A percentile compares a stretch with the other conserved stretches of the same genome.
Evolutionary conservation across 2,113 vertebrate genomes (phyloP).

Genomic region (Syngnathus typhle): DNA sequence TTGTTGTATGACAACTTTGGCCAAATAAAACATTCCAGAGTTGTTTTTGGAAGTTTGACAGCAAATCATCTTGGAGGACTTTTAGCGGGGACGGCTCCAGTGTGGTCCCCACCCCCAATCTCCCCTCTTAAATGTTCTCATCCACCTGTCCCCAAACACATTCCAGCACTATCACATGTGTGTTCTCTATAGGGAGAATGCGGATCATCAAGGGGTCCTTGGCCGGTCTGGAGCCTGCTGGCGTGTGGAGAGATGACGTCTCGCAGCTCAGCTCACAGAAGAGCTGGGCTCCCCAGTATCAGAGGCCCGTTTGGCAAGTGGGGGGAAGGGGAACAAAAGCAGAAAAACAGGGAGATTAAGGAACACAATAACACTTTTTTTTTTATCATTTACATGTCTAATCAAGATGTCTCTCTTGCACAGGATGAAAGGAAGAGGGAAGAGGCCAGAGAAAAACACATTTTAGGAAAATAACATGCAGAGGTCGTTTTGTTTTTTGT

Average conservation of each 20-base stretch:
- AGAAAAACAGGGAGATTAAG: slow-evolving; percentile 60
- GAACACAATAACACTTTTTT: slow-evolving; percentile 43
- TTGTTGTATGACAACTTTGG: slow-evolving; percentile 60
- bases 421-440: slow-evolving; percentile 31
- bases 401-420: slow-evolving; percentile 1
- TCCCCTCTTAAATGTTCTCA: slow-evolving; percentile 6
- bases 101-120: neutral
- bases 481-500: slow-evolving; percentile 24
- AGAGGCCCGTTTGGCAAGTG: slow-evolving; percentile 10
- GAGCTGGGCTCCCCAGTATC: slow-evolving; percentile 35
- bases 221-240: slow-evolving; percentile 29
- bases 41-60: slow-evolving; percentile 44
- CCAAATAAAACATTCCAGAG: slow-evolving; percentile 61
- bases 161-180: slow-evolving; percentile 44
- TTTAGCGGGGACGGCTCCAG: slow-evolving; percentile 36
- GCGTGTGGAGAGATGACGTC: slow-evolving; percentile 43
- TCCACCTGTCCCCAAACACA: slow-evolving; percentile 42
- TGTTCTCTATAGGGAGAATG: slow-evolving; percentile 13
- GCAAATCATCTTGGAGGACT: slow-evolving; percentile 46
- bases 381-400: slow-evolving; percentile 28
- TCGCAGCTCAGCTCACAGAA: slow-evolving; percentile 25
- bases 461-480: slow-evolving; percentile 19
- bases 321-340: slow-evolving; percentile 34
- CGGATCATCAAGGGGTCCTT: slow-evolving; percentile 7
- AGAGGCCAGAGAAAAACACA: slow-evolving; percentile 29